phyloP scores from a whole-genome alignment of 2,113 vertebrate species.

The Rutilus rutilus region DNA sequence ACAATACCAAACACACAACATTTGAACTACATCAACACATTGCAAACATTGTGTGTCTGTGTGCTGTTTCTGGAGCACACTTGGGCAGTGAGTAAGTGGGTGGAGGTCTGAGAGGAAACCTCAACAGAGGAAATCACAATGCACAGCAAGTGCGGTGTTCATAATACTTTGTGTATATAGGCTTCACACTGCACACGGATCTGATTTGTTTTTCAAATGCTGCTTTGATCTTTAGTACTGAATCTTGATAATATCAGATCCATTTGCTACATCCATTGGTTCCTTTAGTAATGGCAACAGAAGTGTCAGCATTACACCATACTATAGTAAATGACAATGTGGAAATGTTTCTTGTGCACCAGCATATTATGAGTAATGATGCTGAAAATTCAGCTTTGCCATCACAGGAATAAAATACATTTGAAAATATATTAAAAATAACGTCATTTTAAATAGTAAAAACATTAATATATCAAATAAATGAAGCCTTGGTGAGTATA shows the following conservation, averaged over 20 bases:
- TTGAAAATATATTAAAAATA: too few species aligned
- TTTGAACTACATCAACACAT: conserved; percentile 7
- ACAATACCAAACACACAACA: not conserved
- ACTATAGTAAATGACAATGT: not conserved
- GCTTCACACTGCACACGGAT: not conserved
- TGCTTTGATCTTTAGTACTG: not conserved
- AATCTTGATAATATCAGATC: not conserved
- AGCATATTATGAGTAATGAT: too few species aligned
- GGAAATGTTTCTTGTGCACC: not conserved
- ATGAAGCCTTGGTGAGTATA: not conserved
- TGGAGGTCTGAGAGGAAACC: not conserved
- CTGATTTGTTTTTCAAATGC: conserved; percentile 1
- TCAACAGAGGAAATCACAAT: not conserved
- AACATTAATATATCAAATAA: not conserved
- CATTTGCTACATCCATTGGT: not conserved
- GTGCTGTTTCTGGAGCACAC: not conserved
- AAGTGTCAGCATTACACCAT: not conserved
- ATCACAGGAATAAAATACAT: too few species aligned
- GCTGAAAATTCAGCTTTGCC: too few species aligned
- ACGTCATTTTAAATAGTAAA: too few species aligned
- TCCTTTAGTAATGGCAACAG: not conserved
- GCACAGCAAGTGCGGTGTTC: not conserved
- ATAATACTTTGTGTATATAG: not conserved
- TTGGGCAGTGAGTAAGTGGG: not conserved
- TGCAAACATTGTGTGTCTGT: not conserved